Percentiles rank a stretch among this genome's conserved stretches.
Conservation (phyloP, 35 echinoderm and acorn worm genomes). For the Holothuria glaberrima region DNA sequence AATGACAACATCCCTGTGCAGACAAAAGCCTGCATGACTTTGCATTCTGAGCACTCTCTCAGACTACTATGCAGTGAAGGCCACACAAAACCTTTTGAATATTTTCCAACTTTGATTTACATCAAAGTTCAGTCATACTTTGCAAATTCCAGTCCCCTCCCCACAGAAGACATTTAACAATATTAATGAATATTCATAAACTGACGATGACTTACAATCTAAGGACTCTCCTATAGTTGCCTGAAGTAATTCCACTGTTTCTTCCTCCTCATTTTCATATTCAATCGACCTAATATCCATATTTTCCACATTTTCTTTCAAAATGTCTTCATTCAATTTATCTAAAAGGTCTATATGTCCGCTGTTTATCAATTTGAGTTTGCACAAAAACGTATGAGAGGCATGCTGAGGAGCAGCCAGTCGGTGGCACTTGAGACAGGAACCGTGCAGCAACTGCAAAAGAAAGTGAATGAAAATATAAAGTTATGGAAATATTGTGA, state of each 20-base stretch:
- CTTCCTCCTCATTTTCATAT: neutral
- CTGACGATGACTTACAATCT: neutral
- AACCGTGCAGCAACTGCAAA: constrained; percentile 80
- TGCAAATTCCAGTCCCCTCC: too few relatives aligned
- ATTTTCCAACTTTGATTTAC: too few relatives aligned
- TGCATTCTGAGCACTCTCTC: too few relatives aligned
- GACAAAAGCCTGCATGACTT: too few relatives aligned
- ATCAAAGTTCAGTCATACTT: too few relatives aligned
- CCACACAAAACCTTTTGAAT: too few relatives aligned
- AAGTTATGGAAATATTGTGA: too few relatives aligned
- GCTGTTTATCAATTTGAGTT: constrained; percentile 72
- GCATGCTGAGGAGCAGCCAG: constrained; percentile 66
- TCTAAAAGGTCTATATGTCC: constrained; percentile 58
- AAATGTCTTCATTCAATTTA: constrained; percentile 1
- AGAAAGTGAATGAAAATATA: neutral
- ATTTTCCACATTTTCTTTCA: neutral
- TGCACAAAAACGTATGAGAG: constrained; percentile 45
- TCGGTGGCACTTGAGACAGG: constrained; percentile 90
- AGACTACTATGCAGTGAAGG: too few relatives aligned
- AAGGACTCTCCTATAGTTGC: neutral
- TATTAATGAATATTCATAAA: too few relatives aligned
- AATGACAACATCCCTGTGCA: too few relatives aligned
- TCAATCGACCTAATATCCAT: too few relatives aligned
- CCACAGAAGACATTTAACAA: too few relatives aligned
- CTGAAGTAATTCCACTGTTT: neutral